Percentiles rank a stretch among this genome's conserved stretches.
Evolutionary conservation across 2,797 vertebrate genomes (phyloP).

Genomic region (Crenichthys baileyi): DNA sequence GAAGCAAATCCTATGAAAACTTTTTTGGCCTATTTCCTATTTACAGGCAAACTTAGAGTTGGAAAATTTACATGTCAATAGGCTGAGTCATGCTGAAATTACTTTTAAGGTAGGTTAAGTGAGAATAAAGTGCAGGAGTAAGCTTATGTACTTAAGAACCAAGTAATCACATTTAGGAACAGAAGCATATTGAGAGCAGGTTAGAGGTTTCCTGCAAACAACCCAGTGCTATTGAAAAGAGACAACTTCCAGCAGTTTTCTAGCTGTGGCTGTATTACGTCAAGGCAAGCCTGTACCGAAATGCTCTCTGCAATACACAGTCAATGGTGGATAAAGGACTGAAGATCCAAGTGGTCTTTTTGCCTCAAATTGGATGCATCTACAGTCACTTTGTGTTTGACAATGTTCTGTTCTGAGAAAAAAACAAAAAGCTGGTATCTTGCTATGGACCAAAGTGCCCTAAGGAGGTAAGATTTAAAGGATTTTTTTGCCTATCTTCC

Average conservation of each 20-base stretch:
- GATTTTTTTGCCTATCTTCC: constrained; percentile 15
- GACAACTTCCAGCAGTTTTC: constrained; percentile 17
- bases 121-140: constrained; percentile 42
- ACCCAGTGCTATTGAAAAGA: constrained; percentile 23
- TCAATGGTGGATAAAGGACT: constrained; percentile 26
- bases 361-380: constrained; percentile 24
- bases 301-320: constrained; percentile 15
- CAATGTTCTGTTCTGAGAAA: constrained; percentile 34
- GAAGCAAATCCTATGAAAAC: constrained; percentile 38
- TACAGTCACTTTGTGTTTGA: constrained; percentile 24
- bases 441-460: constrained; percentile 72
- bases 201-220: constrained; percentile 37
- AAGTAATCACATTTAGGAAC: constrained; percentile 52
- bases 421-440: constrained; percentile 38
- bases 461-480: constrained; percentile 37
- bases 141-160: constrained; percentile 39
- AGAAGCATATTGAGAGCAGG: constrained; percentile 25
- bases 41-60: constrained; percentile 29
- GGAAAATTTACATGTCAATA: constrained; percentile 65
- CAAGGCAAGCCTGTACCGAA: constrained; percentile 17
- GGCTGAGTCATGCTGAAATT: constrained; percentile 34
- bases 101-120: constrained; percentile 36
- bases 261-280: constrained; percentile 25
- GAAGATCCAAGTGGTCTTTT: constrained; percentile 20
- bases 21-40: background rate